These are phyloP conservation scores for Sebastes fasciatus DNA, from an alignment of 2,113 vertebrate species.

Conservation along the genomic window DNA sequence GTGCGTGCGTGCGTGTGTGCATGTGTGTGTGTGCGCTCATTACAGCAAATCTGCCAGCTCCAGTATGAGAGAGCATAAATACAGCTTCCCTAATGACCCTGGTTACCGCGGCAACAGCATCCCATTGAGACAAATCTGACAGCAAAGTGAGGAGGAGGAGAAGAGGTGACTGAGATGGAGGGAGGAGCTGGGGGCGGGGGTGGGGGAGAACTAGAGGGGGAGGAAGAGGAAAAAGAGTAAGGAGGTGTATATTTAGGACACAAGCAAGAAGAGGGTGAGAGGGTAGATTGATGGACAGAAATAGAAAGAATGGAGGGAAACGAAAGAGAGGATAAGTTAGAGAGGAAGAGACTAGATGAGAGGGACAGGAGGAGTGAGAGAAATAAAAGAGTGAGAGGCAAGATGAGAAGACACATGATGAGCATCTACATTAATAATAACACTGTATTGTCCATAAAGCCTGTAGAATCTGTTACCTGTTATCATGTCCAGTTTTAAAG, in stretches of 20 bases:
- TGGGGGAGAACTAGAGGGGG: neutral
- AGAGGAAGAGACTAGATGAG: neutral
- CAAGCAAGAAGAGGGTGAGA: neutral
- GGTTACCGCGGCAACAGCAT: neutral
- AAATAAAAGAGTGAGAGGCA: neutral
- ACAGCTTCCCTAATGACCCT: conserved; percentile 61
- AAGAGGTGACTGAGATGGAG: conserved; percentile 17
- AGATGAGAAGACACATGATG: too few species aligned
- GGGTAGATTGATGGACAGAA: neutral
- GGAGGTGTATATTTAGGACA: neutral
- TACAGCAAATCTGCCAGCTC: conserved; percentile 34
- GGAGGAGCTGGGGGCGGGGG: neutral
- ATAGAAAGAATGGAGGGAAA: neutral
- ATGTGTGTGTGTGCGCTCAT: neutral
- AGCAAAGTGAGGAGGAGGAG: conserved; percentile 46
- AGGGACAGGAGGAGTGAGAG: neutral
- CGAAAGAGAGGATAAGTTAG: neutral
- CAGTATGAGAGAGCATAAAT: conserved; percentile 57
- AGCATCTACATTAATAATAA: too few species aligned
- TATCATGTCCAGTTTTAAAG: too few species aligned
- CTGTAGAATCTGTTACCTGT: too few species aligned
- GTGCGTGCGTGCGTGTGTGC: neutral
- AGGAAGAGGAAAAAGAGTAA: neutral
- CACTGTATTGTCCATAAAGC: too few species aligned
- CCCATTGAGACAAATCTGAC: conserved; percentile 68